Evolutionary conservation across 2,113 vertebrate genomes (phyloP), one percentile per base, ranked within the genome.

Genomic region (Leuciscus idus): DNA sequence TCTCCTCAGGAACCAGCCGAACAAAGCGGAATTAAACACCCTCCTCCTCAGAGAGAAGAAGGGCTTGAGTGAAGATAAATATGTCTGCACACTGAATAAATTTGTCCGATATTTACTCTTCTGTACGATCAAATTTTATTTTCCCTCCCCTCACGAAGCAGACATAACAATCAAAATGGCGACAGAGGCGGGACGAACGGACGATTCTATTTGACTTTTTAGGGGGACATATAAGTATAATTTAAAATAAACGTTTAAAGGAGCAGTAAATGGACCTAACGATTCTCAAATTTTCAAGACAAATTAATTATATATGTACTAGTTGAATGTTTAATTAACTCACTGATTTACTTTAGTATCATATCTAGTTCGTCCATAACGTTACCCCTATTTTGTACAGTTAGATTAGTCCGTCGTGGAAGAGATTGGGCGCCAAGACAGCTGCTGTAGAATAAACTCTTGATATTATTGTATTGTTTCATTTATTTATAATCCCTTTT

Each of bases 151-250:
- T 59, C 82, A 84, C 55, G 81, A 66, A 89, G 80, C 89, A 94
- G 91, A 93, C 86, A 94, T 88, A 94, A 95, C 92, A 94, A 87
- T 83, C 92, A 95, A 96, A 94, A 96, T 96, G 95, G 95, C 95
- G 95, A 90, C 88, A 92, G 94, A 93, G 94, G 94, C 94, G 92
- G 94, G 90, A 90, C 91, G 21, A 73, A 62, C 39, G 91, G 94
- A n/a, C 5, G 8, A 30, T 78, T 91, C 90, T 86, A 95, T 66
- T 89, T 26, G 76, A 30, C 74, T 3, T 85, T 88, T 68, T 79
- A 19, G 62, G 89, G 90, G 48, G 85, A 4, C 5, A 17, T n/a
- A 15, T 21, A 9, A 10, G 28, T 61, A n/a, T 13, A 1, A 0
- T 19, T 30, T 17, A 39, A 4, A 6, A n/a, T 5, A 26, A 61